Base-by-base conservation (phyloP, 2,888 invertebrate genomes). In the Strigamia maritima region DNA sequence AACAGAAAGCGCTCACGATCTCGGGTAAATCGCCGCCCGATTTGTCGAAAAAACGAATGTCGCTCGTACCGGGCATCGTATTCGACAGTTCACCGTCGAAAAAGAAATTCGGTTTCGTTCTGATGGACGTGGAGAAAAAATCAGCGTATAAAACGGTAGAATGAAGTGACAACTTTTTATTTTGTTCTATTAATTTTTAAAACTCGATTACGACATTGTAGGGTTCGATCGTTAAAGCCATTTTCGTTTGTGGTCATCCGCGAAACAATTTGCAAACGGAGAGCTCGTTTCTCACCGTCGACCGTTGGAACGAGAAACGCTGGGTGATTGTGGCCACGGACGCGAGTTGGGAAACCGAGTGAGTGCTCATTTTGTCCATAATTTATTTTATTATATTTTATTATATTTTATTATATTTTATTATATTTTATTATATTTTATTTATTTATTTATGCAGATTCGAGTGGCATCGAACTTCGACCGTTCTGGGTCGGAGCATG, bases 311-410 rank as follows among this genome's bases (percentile, higher is more conserved):
- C 6, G 14, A 16, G 14, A 44, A 44, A 16, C 44, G 44, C 2
- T 95, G 94, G 94, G 87, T 87, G 60, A 87, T 90, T 0, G 87
- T 93, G 8, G 92, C 93, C 10, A 94, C 92, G 0, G 95, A 95
- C 85, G 93, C 92, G 24, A 91, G 91, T 84, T 95, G 94, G 94
- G 94, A 94, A 84, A 95, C 95, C 12, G 93, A 89, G 95, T 44
- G 2, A 44, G 14, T 44, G 44, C 2, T 10, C 44, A 6, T 44
- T 44, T 10, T 44, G 14, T 14, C 8, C 44, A n/a, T 2, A 26
- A 19, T 16, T n/a, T 14, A 70, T 26, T 70, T 70, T 19, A 70
- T 10, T 70, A n/a, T n/a, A n/a, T n/a, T n/a, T n/a, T n/a, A n/a
- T n/a, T n/a, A n/a, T n/a, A n/a, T n/a, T n/a, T n/a, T n/a, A n/a